Percentiles rank a stretch among this genome's conserved stretches.
Evolutionary conservation across 2,797 vertebrate species (phyloP).

Genomic region (Siniperca scherzeri): DNA sequence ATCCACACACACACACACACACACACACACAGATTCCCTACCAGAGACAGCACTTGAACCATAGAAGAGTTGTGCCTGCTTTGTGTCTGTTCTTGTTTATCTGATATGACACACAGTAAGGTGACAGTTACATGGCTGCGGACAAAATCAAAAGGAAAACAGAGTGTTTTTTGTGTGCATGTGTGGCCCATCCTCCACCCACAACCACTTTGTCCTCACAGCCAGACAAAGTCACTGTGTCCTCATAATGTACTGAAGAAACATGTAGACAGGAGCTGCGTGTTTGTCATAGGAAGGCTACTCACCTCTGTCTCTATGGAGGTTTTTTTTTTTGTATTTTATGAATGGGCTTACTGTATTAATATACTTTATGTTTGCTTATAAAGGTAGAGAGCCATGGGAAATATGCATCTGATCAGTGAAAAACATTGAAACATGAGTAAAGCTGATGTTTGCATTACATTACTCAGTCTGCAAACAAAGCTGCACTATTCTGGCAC

Average conservation of each 20-base stretch:
- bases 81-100: too few relatives aligned
- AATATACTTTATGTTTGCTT: not conserved
- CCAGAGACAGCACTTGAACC: too few relatives aligned
- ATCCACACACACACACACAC: too few relatives aligned
- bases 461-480: not conserved
- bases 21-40: too few relatives aligned
- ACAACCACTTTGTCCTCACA: slow-evolving; percentile 25
- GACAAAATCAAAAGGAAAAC: too few relatives aligned
- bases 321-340: not conserved
- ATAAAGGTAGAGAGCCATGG: not conserved
- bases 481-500: not conserved
- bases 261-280: not conserved
- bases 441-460: not conserved
- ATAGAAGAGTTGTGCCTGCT: too few relatives aligned
- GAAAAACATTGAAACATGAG: not conserved
- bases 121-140: too few relatives aligned
- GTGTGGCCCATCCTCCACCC: not conserved
- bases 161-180: not conserved
- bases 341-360: not conserved
- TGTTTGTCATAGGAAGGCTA: not conserved
- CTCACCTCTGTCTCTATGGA: not conserved
- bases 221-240: slow-evolving; percentile 25
- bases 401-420: not conserved
- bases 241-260: slow-evolving; percentile 15
- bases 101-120: too few relatives aligned